Evolutionary conservation across 2,797 vertebrate genomes (phyloP), one percentile per base, ranked within the genome.

Genomic region (Labeo calbasu): DNA sequence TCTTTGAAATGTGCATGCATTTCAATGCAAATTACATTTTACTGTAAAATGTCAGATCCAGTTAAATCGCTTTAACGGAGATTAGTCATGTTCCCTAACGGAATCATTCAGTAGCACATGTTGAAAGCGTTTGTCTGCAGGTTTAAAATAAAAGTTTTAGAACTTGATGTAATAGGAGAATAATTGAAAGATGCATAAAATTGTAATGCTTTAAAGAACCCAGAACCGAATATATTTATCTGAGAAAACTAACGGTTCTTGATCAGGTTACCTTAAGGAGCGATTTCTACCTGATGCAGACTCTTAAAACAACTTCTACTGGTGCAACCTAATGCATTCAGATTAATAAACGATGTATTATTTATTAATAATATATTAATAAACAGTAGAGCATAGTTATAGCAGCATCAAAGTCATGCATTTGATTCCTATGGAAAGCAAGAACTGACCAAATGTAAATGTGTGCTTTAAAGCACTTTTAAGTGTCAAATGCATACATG

Each of bases 51-150:
- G 55, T n/a, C 69, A 36, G 40, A 28, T 46, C 12, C 17, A 11
- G 13, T 51, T 61, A 50, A 63, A 65, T 73, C 70, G 21, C 70
- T 82, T 72, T 72, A 61, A 72, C 50, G 4, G 46, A 82, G 69
- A 82, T 82, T 75, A 73, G 68, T 21, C 66, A 21, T 11, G 19
- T 36, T 32, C 17, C 28, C 72, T 53, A 21, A 19, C 2, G 3
- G 32, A 43, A 15, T 23, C 8, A 23, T 76, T 40, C 12, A 15
- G 13, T 23, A 14, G 13, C 53, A 28, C 51, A 23, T 63, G 61
- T 77, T 17, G 43, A 46, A 9, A 0, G 36, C 1, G 32, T 43
- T 13, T 57, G 32, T n/a, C 19, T 76, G 1, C 21, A 40, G 19
- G 25, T 48, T 51, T 23, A 23, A 57, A 57, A n/a, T 40, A 76